These are phyloP conservation scores for Bellardia pandia DNA, from an alignment of 2,888 invertebrate species.

Conservation along the genomic window DNA sequence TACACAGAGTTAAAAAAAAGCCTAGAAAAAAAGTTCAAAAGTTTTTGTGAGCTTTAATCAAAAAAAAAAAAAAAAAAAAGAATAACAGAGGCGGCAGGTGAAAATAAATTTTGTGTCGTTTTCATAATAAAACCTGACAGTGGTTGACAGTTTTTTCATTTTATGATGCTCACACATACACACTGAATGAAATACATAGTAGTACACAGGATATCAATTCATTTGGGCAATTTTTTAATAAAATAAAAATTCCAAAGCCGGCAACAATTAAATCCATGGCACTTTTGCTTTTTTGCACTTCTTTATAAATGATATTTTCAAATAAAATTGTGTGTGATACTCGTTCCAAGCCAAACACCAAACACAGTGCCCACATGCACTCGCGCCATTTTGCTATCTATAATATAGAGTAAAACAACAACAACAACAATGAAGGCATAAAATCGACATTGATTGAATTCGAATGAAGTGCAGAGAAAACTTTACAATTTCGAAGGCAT, in stretches of 20 bases:
- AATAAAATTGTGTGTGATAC: neutral
- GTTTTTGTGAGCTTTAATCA: neutral
- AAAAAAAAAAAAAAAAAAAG: neutral
- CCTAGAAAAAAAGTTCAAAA: neutral
- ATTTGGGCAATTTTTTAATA: constrained; percentile 10
- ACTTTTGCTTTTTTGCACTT: constrained; percentile 6
- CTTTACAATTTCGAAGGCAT: neutral
- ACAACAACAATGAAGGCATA: neutral
- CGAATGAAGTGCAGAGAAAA: neutral
- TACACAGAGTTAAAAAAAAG: neutral
- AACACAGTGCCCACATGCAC: no score
- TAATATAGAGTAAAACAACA: neutral
- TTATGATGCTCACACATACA: neutral
- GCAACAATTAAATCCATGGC: neutral
- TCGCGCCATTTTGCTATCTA: neutral
- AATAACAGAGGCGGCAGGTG: neutral
- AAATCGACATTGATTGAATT: neutral
- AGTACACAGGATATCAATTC: constrained; percentile 3
- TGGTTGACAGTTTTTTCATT: constrained; percentile 56
- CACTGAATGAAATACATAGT: neutral
- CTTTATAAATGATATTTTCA: neutral
- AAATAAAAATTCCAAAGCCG: neutral
- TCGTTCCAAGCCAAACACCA: neutral
- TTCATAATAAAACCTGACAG: constrained; percentile 61
- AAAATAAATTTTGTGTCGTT: constrained; percentile 19